Evolutionary conservation across 2,113 vertebrate genomes (phyloP), one percentile per base, ranked within the genome.

Genomic region (Callaeas wilsoni): DNA sequence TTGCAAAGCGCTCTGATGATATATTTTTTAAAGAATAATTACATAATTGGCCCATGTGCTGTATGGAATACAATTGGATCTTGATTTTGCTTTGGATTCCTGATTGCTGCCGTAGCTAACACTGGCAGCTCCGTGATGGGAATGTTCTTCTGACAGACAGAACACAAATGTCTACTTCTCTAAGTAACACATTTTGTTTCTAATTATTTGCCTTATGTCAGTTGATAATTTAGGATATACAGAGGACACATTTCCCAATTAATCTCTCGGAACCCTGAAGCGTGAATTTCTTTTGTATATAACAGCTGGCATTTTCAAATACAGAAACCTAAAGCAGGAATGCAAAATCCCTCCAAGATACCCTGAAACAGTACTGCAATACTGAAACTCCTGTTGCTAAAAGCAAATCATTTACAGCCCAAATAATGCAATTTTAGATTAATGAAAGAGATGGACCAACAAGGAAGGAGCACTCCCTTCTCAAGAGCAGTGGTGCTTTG

Each of bases 201-300:
- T 91, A 94, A 94, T 94, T 94, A 94, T 94, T 95, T 95, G 73
- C 84, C 68, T 94, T 92, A 90, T 77, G 71, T 90, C 83, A 67
- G 68, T 14, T 81, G 88, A 64, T 93, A 90, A 85, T 84, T 90
- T 86, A 81, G 64, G 52, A 56, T 90, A 75, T 85, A 30, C 47
- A 64, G 15, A 63, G 83, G 93, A 93, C 71, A 91, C 30, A 32
- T 87, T 94, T 90, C 65, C 60, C 85, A 96, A 81, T 93, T 94
- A 94, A 90, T 93, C 85, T 88, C 85, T 59, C 7, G 5, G 46
- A 94, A 80, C 52, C 75, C 79, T 49, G 64, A 84, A 85, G 90
- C 71, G 75, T 84, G 73, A 67, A 77, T 78, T 64, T 73, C 47
- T 81, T 84, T 86, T 29, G 17, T 19, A 49, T n/a, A 0, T 29